Evolutionary conservation across 64 coral and sea anemone genomes (phyloP).

Genomic region (Cladopsammia gracilis): DNA sequence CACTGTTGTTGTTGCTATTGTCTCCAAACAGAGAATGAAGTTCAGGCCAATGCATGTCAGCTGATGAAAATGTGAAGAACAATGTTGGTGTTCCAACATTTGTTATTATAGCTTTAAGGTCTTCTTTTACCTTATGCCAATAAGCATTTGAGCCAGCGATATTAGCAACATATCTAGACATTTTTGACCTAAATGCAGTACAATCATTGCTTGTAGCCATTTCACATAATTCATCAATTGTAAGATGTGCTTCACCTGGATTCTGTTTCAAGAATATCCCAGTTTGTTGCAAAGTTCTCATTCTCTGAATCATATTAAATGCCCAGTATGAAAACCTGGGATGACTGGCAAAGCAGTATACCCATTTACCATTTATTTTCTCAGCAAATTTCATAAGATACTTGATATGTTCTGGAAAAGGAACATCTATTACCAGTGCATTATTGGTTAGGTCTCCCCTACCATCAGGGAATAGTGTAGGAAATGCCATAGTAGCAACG

Average conservation of each 20-base stretch:
- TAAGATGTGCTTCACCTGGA: conserved; percentile 31
- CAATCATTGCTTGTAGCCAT: conserved; percentile 22
- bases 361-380: conserved; percentile 31
- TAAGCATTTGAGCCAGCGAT: conserved; percentile 50
- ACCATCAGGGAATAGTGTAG: conserved; percentile 39
- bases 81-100: conserved; percentile 21
- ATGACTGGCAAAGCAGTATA: conserved; percentile 25
- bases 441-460: conserved; percentile 25
- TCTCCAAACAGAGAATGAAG: conserved; percentile 13
- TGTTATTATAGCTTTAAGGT: conserved; percentile 32
- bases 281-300: conserved; percentile 27
- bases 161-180: conserved; percentile 41
- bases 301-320: conserved; percentile 44
- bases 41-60: conserved; percentile 61
- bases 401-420: neutral
- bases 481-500: conserved; percentile 38
- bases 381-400: conserved; percentile 42
- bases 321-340: conserved; percentile 52
- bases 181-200: neutral
- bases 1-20: neutral
- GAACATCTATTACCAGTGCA: neutral
- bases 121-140: conserved; percentile 41
- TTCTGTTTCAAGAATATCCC: conserved; percentile 51
- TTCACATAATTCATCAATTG: neutral
- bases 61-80: conserved; percentile 56